Evolutionary conservation across 1,140 invertebrate species (phyloP), one percentile per base, ranked within the genome.

Genomic region (Scaptomyza pallida): DNA sequence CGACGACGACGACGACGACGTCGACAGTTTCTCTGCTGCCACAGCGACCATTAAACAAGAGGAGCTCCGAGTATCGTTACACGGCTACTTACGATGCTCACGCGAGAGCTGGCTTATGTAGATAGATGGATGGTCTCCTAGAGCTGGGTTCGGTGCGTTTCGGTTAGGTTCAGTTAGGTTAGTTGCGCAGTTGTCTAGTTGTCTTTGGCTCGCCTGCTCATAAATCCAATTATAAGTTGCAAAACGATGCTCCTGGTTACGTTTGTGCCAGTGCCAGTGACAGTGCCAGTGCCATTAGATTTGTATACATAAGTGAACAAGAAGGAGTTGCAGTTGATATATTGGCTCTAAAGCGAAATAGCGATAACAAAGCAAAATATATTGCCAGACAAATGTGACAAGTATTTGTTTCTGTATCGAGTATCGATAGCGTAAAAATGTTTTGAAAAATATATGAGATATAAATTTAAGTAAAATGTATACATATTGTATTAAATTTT

Each of bases 221-320:
- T 77, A 77, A 77, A 77, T 77, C 71, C 71, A 77, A 77, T 77
- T 74, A 77, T 75, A 75, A 77, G 60, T 77, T 77, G 60, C 50
- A 63, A 69, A 63, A 54, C 62, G 57, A 69, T 65, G 63, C 45
- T 72, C 12, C 43, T 68, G 45, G 30, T 52, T 64, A 40, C 33
- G 15, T 33, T 12, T 13, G 3, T 35, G 13, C 37, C 16, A 52
- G 16, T 35, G 15, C 37, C 23, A 54, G 3, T 35, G 13, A 26
- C 16, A 52, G 16, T 35, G 15, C 37, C 23, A 54, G 16, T 59
- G 17, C 48, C 54, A 60, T 72, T 44, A 52, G 35, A 59, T 60
- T 43, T 40, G 19, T 21, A 47, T 50, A 26, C 13, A 33, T 43
- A 35, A 50, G 17, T 23, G 5, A 21, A 33, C n/a, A 54, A 26